Base-by-base conservation (phyloP, 2,113 vertebrate genomes). In the Oncorhynchus mykiss region DNA sequence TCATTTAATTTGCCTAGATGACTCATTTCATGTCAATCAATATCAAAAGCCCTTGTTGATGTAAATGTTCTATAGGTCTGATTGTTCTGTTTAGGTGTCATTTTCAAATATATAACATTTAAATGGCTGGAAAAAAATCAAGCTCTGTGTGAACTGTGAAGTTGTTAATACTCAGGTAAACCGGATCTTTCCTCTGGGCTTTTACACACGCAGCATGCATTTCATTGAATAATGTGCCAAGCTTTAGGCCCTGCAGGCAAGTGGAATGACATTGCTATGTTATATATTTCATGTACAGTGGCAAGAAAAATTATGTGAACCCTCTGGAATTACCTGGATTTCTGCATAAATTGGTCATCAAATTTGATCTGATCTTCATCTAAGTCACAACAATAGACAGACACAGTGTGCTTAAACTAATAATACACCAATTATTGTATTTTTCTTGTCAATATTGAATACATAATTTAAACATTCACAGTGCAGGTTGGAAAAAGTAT, bases 231-330 rank as follows among this genome's bases (percentile, higher is more conserved):
- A 49, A 77, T 70, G 65, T 82, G 76, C 67, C 51, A 22, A 67
- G 68, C 68, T 3, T 74, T 70, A 29, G 57, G 18, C 34, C 83
- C 83, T 77, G 59, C 70, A 80, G 84, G 62, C 75, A 72, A 84
- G 82, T 70, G 8, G 70, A 87, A 86, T 83, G 62, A 74, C 78
- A 67, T 73, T 76, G 27, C 72, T 75, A 22, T 72, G 31, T 22
- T 81, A 34, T 78, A 18, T 72, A 60, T 73, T 79, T 18, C 45
- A 74, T 81, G 78, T 79, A 29, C 48, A 31, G 22, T 49, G 48
- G 31, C 5, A 31, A 31, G 31, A 31, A 31, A 31, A 1, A 31
- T 5, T 5, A 31, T 31, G 31, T 31, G 31, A 31, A 5, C 31
- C 31, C 5, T 5, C 5, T 31, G 31, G 31, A 31, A 31, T 31